Evolutionary conservation across 2,113 vertebrate species (phyloP), one percentile per base, ranked within the genome.

Genomic region (Alosa alosa): DNA sequence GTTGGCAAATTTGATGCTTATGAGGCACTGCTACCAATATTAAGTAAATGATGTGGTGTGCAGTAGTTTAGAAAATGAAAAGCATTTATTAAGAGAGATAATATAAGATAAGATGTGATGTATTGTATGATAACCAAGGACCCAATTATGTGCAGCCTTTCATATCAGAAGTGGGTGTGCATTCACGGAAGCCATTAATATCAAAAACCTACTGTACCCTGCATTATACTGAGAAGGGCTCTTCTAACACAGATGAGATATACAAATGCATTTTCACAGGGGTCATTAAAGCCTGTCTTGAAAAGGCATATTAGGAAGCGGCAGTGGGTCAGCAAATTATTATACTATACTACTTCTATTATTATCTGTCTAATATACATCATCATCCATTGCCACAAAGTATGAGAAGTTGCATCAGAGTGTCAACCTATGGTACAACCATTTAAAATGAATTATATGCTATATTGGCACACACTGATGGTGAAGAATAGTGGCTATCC

Each of bases 31-130:
- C 31, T 31, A 39, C 5, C 31, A 78, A 39, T 78, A 78, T 78
- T 39, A 78, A 78, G 31, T 78, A 41, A 78, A 78, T 78, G 36
- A 36, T 36, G 36, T n/a, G 31, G 10, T 44, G 72, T 15, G 17
- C 11, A 78, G 36, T 41, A 78, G 72, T 78, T 78, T 78, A 41
- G 13, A 78, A 78, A 78, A 78, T 78, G 72, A 78, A 36, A 78
- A 17, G 31, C 72, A 78, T 78, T 13, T 6, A 11, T 39, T 17
- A 78, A 39, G 25, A 39, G 31, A 78, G 2, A 39, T 13, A 11
- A 8, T 36, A 2, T 72, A 75, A 9, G 46, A 47, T 47, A 47
- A 47, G 46, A 49, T 49, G 36, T 41, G 55, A 60, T 60, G 20
- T 78, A 36, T 39, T 39, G 11, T 78, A 36, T 39, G 36, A 39